phyloP scores from a whole-genome alignment of 2,888 invertebrate genomes.

The Serripes groenlandicus region DNA sequence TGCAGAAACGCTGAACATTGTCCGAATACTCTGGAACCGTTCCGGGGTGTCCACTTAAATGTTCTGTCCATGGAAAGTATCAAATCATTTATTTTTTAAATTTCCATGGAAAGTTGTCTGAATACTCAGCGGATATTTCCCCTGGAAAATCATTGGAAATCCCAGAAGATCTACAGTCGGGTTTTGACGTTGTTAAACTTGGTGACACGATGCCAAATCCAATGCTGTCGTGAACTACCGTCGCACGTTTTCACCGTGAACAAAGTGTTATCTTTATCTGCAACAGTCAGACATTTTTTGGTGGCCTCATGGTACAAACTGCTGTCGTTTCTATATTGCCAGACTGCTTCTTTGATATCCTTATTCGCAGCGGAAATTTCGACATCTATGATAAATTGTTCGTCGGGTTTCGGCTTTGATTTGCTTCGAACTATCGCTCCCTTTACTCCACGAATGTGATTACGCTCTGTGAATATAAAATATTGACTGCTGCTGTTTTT shows the following conservation, averaged over 20 bases:
- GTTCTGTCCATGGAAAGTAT: no score
- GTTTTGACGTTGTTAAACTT: no score
- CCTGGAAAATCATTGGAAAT: no score
- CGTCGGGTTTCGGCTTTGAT: not conserved
- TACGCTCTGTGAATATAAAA: constrained; percentile 32
- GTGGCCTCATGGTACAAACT: not conserved
- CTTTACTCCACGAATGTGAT: constrained; percentile 38
- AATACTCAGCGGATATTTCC: no score
- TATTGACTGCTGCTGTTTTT: constrained; percentile 28
- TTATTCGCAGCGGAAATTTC: not conserved
- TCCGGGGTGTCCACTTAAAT: no score
- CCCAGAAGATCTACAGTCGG: no score
- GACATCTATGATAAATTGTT: not conserved
- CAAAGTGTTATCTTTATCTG: no score
- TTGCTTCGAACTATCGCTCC: constrained; percentile 4
- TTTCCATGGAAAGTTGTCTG: no score
- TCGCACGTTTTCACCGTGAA: not conserved
- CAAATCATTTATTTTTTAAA: no score
- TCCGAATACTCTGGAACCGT: no score
- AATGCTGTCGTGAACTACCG: not conserved
- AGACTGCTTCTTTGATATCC: not conserved
- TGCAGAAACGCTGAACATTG: no score
- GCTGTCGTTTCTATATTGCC: not conserved
- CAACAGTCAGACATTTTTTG: not conserved
- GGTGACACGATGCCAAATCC: not conserved